phyloP scores from a whole-genome alignment of 2,888 invertebrate species.

The Zygothrica quintamaculata region DNA sequence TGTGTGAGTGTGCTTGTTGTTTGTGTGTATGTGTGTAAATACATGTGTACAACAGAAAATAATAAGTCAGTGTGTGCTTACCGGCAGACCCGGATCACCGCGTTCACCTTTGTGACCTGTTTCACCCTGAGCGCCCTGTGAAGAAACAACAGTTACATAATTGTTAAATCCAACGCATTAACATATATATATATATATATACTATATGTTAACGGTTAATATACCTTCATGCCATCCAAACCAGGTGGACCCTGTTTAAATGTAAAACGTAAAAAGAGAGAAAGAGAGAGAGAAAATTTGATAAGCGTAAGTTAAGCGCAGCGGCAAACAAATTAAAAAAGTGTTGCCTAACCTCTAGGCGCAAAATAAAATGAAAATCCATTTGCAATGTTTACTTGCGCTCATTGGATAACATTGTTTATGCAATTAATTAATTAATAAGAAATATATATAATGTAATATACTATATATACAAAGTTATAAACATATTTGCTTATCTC shows the following conservation, averaged over 20 bases:
- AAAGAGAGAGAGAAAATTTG: too few species aligned
- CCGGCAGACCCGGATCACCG: constrained; percentile 96
- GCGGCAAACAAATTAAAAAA: constrained; percentile 5
- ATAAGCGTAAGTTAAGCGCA: constrained; percentile 48
- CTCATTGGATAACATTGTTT: neutral
- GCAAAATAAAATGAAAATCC: constrained; percentile 2
- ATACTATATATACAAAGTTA: constrained; percentile 18
- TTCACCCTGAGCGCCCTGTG: constrained; percentile 96
- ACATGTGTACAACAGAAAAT: constrained; percentile 7
- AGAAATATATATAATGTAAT: constrained; percentile 16
- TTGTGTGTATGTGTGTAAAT: constrained; percentile 25
- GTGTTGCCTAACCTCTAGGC: constrained; percentile 9
- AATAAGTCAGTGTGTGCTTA: constrained; percentile 86
- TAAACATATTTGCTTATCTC: constrained; percentile 2
- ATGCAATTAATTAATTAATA: constrained; percentile 20
- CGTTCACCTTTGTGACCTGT: constrained; percentile 96
- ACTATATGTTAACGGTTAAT: constrained; percentile 59
- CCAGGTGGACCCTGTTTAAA: constrained; percentile 92
- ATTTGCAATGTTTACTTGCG: neutral
- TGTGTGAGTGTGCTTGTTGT: constrained; percentile 19
- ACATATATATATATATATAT: neutral
- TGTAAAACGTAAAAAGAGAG: constrained; percentile 53
- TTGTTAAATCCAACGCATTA: neutral
- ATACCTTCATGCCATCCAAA: constrained; percentile 97
- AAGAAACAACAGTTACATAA: constrained; percentile 24